A percentile compares a stretch with the other conserved stretches of the same genome.
Conservation (phyloP, 2,888 invertebrate species). For the Gnatocerus cornutus region DNA sequence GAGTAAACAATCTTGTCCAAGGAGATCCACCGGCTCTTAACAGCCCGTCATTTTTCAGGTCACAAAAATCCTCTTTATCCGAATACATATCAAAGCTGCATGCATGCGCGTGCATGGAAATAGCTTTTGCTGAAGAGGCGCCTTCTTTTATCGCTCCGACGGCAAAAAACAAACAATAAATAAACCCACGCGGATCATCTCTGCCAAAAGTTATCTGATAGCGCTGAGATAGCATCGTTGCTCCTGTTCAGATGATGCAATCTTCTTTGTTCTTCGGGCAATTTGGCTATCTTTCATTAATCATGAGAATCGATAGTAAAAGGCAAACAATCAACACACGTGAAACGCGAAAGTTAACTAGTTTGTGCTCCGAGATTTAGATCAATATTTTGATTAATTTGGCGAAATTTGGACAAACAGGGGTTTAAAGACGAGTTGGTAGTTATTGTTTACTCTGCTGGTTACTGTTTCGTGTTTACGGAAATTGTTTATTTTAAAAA, state of each 20-base stretch:
- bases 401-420: conserved; percentile 17
- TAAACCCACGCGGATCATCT: conserved; percentile 3
- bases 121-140: background rate
- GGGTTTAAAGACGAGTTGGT: background rate
- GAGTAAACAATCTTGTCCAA: conserved; percentile 20
- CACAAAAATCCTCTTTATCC: background rate
- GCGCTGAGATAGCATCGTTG: background rate
- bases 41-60: conserved; percentile 7
- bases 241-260: background rate
- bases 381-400: conserved; percentile 38
- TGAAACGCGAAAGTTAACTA: conserved; percentile 6
- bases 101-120: conserved; percentile 18
- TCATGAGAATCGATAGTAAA: conserved; percentile 2
- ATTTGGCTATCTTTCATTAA: conserved; percentile 18
- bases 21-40: background rate
- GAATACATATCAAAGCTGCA: conserved; percentile 11
- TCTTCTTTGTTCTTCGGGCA: background rate
- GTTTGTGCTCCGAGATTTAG: conserved; percentile 2
- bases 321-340: conserved; percentile 24
- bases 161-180: conserved; percentile 6
- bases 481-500: background rate
- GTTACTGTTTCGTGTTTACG: conserved; percentile 16
- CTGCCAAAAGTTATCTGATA: conserved; percentile 7
- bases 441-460: conserved; percentile 8
- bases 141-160: background rate